phyloP scores from a whole-genome alignment of 2,113 vertebrate genomes.

The sheep (Ovis aries) region DNA sequence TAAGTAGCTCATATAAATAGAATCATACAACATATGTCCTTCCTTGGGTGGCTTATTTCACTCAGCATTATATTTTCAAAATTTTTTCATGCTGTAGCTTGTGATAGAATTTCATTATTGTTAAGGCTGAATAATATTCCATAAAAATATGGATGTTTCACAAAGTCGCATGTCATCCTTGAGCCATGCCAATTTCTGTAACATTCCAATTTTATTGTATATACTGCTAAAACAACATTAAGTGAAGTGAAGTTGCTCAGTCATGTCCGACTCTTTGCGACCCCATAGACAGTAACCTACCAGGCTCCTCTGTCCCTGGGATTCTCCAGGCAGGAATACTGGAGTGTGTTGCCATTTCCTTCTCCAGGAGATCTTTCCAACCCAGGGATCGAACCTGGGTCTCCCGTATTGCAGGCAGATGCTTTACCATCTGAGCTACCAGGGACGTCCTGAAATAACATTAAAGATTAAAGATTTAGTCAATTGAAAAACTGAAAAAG shows the following conservation, averaged over 20 bases:
- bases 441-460: too few relatives aligned
- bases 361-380: too few relatives aligned
- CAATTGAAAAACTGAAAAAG: not conserved
- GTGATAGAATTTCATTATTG: not conserved
- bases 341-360: too few relatives aligned
- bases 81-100: not conserved
- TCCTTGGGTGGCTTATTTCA: not conserved
- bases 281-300: too few relatives aligned
- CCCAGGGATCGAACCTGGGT: too few relatives aligned
- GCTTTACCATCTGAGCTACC: too few relatives aligned
- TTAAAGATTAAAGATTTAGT: not conserved
- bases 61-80: not conserved
- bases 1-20: not conserved
- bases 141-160: not conserved
- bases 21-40: not conserved
- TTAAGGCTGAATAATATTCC: not conserved
- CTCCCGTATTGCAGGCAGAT: too few relatives aligned
- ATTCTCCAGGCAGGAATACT: too few relatives aligned
- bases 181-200: not conserved
- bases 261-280: too few relatives aligned
- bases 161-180: not conserved
- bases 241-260: too few relatives aligned
- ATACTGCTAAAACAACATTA: not conserved
- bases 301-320: too few relatives aligned
- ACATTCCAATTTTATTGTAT: not conserved